Conservation (phyloP, 2,888 invertebrate genomes). For the Thelaira solivaga region DNA sequence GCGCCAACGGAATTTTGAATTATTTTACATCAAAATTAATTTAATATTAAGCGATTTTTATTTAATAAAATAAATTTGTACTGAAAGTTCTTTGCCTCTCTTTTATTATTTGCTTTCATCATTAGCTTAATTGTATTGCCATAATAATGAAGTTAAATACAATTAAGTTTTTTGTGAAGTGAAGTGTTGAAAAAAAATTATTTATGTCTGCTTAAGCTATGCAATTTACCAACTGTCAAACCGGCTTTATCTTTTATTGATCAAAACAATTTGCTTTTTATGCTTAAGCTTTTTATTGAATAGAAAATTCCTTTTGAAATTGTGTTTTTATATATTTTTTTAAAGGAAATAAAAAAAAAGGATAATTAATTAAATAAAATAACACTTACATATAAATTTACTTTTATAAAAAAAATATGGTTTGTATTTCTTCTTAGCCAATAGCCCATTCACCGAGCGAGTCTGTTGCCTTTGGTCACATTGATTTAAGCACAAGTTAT, state of each 20-base stretch:
- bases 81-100: no score
- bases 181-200: no score
- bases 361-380: not conserved
- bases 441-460: slow-evolving; percentile 60
- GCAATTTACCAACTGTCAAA: not conserved
- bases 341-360: not conserved
- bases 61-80: no score
- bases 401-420: not conserved
- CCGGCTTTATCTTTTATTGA: not conserved
- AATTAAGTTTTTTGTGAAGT: no score
- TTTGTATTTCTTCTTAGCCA: slow-evolving; percentile 56
- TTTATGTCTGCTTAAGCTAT: not conserved
- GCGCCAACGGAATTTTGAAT: no score
- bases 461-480: slow-evolving; percentile 57
- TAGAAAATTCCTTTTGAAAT: not conserved
- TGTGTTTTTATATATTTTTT: not conserved
- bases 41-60: no score
- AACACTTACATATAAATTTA: not conserved
- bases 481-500: slow-evolving; percentile 56
- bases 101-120: no score
- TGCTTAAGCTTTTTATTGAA: no score
- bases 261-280: slow-evolving; percentile 35
- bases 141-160: no score
- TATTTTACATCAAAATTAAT: no score
- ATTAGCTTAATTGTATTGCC: no score